Conservation (phyloP, 2,888 invertebrate species). For the Deilephila elpenor region DNA sequence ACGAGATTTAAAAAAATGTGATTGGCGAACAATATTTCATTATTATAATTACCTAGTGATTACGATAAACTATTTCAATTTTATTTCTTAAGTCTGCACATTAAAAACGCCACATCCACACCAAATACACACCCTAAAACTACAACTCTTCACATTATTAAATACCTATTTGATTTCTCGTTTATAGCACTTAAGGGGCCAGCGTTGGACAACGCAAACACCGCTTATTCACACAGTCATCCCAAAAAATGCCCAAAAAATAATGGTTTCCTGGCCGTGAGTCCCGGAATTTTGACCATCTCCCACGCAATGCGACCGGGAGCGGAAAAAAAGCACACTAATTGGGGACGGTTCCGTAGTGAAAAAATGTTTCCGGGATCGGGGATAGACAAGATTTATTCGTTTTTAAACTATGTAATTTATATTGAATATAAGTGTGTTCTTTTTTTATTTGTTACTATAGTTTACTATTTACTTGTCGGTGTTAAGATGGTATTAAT, state of each 20-base stretch:
- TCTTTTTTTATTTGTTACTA: no score
- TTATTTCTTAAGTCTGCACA: no score
- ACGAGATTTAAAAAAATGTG: no score
- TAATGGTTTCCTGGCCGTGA: conserved; percentile 50
- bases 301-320: conserved; percentile 45
- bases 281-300: conserved; percentile 43
- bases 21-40: no score
- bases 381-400: background rate
- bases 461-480: no score
- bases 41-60: no score
- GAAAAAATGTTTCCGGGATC: conserved; percentile 1
- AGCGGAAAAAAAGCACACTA: conserved; percentile 27
- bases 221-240: conserved; percentile 24
- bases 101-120: background rate
- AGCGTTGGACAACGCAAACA: conserved; percentile 2
- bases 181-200: background rate
- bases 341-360: conserved; percentile 11
- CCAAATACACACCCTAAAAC: background rate
- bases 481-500: no score
- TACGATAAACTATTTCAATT: no score
- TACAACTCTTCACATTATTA: background rate
- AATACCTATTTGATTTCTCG: background rate
- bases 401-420: background rate
- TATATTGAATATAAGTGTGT: no score
- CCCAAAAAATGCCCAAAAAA: conserved; percentile 41